Percentiles rank a stretch among this genome's conserved stretches.
Evolutionary conservation across 2,888 invertebrate genomes (phyloP).

Genomic region (Steinernema carpocapsae): DNA sequence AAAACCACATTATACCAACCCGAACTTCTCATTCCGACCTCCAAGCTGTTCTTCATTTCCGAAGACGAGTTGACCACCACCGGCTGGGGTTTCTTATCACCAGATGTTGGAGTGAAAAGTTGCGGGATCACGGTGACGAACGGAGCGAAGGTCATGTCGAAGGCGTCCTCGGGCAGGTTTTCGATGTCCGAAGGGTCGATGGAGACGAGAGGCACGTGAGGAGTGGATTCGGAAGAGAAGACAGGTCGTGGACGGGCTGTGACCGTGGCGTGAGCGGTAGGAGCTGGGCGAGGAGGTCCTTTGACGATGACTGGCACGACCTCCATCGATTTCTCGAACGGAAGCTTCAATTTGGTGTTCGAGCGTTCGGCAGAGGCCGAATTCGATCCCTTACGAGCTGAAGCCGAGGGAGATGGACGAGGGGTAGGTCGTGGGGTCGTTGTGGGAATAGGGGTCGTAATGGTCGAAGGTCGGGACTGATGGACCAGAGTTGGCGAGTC

Average conservation of each 20-base stretch:
- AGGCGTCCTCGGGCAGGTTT: conserved; percentile 62
- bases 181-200: conserved; percentile 60
- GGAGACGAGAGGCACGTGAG: conserved; percentile 58
- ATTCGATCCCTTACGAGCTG: neutral
- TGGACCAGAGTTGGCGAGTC: conserved; percentile 50
- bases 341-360: neutral
- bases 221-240: conserved; percentile 37
- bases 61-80: neutral
- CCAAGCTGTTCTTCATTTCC: neutral
- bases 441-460: conserved; percentile 37
- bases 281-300: neutral
- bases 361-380: neutral
- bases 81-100: neutral
- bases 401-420: neutral
- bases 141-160: conserved; percentile 64
- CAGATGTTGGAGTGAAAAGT: conserved; percentile 43
- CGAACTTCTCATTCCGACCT: too few relatives aligned
- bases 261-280: conserved; percentile 1
- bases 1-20: too few relatives aligned
- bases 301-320: neutral
- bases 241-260: conserved; percentile 2
- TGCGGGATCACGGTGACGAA: conserved; percentile 64
- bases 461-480: conserved; percentile 27
- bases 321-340: conserved; percentile 18
- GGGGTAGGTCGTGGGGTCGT: conserved; percentile 1